Percentiles rank a stretch among this genome's conserved stretches.
These are phyloP conservation scores for Siniperca knerii DNA, from an alignment of 2,113 vertebrate species.

Conservation along the genomic window DNA sequence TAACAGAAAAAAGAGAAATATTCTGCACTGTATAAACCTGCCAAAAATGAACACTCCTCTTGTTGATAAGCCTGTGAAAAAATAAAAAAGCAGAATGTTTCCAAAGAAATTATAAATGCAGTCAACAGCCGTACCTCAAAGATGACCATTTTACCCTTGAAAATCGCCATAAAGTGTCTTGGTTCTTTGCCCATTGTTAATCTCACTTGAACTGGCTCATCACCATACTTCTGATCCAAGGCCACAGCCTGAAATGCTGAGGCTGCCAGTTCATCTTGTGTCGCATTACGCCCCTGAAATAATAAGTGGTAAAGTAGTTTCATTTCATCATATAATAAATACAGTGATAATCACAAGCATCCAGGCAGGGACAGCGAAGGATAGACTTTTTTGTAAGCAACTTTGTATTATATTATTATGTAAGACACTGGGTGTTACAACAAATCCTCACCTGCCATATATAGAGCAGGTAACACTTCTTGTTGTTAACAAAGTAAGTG, in stretches of 20 bases:
- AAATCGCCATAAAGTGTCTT: constrained; percentile 92
- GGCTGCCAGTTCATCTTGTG: constrained; percentile 90
- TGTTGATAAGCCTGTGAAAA: background rate
- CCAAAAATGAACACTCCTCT: background rate
- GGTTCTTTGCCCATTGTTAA: constrained; percentile 92
- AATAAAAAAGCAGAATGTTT: background rate
- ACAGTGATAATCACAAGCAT: background rate
- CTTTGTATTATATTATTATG: background rate
- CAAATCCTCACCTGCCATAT: constrained; percentile 90
- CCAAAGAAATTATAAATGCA: background rate
- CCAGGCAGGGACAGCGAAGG: background rate
- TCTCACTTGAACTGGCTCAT: constrained; percentile 87
- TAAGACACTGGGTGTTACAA: background rate
- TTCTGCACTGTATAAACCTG: background rate
- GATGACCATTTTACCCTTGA: constrained; percentile 91
- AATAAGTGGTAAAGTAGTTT: background rate
- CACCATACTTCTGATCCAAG: constrained; percentile 86
- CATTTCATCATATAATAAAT: background rate
- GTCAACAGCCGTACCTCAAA: constrained; percentile 85
- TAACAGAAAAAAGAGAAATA: constrained; percentile 54
- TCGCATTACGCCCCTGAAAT: constrained; percentile 87
- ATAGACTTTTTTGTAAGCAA: background rate
- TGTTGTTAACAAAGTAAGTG: constrained; percentile 85
- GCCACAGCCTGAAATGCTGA: constrained; percentile 88
- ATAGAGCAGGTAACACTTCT: constrained; percentile 87